Percentiles rank a stretch among this genome's conserved stretches.
phyloP scores from a whole-genome alignment of 2,888 invertebrate species.

The Hemicrepidius hirtus region DNA sequence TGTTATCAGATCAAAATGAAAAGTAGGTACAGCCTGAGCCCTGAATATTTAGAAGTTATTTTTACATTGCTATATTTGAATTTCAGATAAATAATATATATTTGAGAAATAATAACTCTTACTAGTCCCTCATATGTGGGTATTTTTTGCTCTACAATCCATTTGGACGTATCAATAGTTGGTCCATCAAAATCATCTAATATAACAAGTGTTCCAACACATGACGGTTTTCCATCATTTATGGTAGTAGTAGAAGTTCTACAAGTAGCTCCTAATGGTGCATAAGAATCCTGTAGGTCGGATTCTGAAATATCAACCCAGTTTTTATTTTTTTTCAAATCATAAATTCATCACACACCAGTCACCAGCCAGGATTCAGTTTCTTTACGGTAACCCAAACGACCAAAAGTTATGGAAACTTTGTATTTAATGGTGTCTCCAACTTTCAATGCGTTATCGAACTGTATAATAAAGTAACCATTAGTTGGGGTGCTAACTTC shows the following conservation, averaged over 20 bases:
- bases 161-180: conserved; percentile 70
- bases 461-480: conserved; percentile 72
- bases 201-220: conserved; percentile 73
- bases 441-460: conserved; percentile 66
- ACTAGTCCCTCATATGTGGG: conserved; percentile 72
- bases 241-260: neutral
- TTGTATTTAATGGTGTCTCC: conserved; percentile 79
- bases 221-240: conserved; percentile 28
- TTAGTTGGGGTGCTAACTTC: conserved; percentile 71
- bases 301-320: neutral
- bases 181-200: conserved; percentile 76
- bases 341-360: conserved; percentile 63
- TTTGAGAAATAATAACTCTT: conserved; percentile 50
- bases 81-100: too few relatives aligned
- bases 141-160: conserved; percentile 77
- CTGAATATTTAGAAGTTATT: too few relatives aligned
- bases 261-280: conserved; percentile 13
- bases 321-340: too few relatives aligned
- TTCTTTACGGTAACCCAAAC: conserved; percentile 72
- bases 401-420: conserved; percentile 75
- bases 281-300: conserved; percentile 38
- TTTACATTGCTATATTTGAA: too few relatives aligned
- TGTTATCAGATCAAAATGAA: too few relatives aligned
- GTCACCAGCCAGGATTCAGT: conserved; percentile 70
- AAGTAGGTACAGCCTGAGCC: too few relatives aligned